A percentile compares a stretch with the other conserved stretches of the same genome.
Evolutionary conservation across 53 echinoderm and acorn worm species (phyloP).

Genomic region (Apostichopus leukothele): DNA sequence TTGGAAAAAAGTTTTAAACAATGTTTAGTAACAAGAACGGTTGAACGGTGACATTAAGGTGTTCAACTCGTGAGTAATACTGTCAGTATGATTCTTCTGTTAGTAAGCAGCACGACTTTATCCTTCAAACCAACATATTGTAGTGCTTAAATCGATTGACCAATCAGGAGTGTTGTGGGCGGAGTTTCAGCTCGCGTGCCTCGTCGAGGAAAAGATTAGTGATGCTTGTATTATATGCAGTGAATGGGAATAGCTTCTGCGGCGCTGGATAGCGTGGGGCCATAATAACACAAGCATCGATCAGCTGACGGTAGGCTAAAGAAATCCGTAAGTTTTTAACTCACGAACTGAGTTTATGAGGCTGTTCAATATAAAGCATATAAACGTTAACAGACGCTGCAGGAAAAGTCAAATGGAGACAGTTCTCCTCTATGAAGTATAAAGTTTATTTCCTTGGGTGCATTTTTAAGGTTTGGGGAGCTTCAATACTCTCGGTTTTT

Average conservation of each 20-base stretch:
- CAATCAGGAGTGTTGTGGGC: constrained; percentile 33
- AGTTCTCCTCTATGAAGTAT: too few species aligned
- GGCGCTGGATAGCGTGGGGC: too few species aligned
- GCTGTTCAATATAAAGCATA: too few species aligned
- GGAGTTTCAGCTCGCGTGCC: constrained; percentile 1
- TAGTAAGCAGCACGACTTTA: background rate
- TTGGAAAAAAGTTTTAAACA: constrained; percentile 24
- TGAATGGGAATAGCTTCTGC: background rate
- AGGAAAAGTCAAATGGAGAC: too few species aligned
- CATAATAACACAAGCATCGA: too few species aligned
- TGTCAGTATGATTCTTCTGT: background rate
- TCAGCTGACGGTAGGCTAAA: too few species aligned
- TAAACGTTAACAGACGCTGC: too few species aligned
- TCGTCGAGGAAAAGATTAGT: background rate
- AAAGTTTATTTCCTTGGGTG: too few species aligned
- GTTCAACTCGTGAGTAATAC: constrained; percentile 25
- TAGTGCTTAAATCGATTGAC: background rate
- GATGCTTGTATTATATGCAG: background rate
- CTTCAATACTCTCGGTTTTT: too few species aligned
- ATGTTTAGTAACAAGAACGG: background rate
- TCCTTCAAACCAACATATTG: constrained; percentile 28
- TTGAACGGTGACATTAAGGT: constrained; percentile 4
- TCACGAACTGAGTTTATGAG: too few species aligned
- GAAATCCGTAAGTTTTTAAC: too few species aligned
- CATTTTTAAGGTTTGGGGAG: too few species aligned